Conservation (phyloP, 2,113 vertebrate genomes). For the Rhea americana region DNA sequence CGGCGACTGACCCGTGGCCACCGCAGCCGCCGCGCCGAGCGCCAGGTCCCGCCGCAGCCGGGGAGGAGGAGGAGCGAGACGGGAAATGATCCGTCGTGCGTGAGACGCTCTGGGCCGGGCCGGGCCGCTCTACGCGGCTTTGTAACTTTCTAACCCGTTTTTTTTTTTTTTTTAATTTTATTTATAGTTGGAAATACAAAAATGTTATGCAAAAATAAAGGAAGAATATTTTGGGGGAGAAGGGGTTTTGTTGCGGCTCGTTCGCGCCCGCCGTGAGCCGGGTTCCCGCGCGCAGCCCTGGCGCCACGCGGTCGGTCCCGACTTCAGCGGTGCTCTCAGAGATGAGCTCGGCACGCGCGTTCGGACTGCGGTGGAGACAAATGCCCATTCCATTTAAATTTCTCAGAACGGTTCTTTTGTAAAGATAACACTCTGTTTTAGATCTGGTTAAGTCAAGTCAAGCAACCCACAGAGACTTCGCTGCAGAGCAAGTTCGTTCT, state of each 20-base stretch:
- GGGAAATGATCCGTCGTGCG: conserved; percentile 59
- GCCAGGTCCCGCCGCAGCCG: conserved; percentile 36
- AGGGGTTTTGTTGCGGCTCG: conserved; percentile 67
- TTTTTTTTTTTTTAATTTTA: conserved; percentile 78
- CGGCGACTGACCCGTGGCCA: conserved; percentile 63
- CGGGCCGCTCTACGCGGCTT: conserved; percentile 69
- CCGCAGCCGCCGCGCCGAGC: conserved; percentile 49
- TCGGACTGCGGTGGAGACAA: neutral
- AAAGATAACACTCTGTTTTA: conserved; percentile 4
- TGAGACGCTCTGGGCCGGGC: conserved; percentile 57
- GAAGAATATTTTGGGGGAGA: conserved; percentile 83
- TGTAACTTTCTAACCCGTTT: conserved; percentile 79
- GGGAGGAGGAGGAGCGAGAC: conserved; percentile 57
- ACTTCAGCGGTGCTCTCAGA: too few relatives aligned
- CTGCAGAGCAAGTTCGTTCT: neutral
- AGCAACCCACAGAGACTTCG: neutral
- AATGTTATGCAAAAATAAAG: conserved; percentile 81
- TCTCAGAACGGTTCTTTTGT: neutral
- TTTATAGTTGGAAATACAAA: conserved; percentile 81
- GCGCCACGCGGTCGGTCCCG: too few relatives aligned
- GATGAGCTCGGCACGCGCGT: neutral
- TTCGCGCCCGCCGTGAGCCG: conserved; percentile 59
- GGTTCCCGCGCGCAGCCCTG: neutral
- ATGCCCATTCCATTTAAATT: neutral
- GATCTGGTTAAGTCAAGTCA: neutral